Evolutionary conservation across 2,113 vertebrate species (phyloP), one percentile per base, ranked within the genome.

Genomic region (Microtus richardsoni): DNA sequence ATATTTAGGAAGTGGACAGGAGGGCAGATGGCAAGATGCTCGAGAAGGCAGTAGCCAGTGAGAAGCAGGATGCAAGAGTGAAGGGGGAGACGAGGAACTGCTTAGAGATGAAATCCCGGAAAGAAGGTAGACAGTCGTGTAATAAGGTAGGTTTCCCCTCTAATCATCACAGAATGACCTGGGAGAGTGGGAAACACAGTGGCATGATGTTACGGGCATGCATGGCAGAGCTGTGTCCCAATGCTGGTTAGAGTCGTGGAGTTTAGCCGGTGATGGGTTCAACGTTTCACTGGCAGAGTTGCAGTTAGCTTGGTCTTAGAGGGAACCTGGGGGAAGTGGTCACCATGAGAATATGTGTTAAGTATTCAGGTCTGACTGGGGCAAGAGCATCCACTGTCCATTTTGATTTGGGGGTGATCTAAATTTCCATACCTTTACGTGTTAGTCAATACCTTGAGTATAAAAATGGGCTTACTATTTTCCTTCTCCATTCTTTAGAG

Each of bases 361-460:
- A 24, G 47, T 80, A 52, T 75, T 52, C 62, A 88, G 85, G 28
- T 11, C 52, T 89, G 70, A 41, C 36, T 77, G 66, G 47, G 73
- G 88, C 60, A 87, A 21, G 58, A 58, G 4, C 14, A 0, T 58
- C 58, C 6, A 33, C 33, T 3, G 10, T 49, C 52, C 60, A 73
- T 68, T 88, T 33, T 70, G 33, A 52, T 92, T 52, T 44, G 68
- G 77, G 74, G 26, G 2, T 6, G 41, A 96, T 79, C 30, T 83
- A 60, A 89, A 92, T 95, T 91, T 93, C 74, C n/a, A 79, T 47
- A 89, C 47, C 90, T 94, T 41, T 84, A 75, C 70, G 68, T 88
- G 66, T 83, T 89, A 60, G 82, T 24, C 10, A 66, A 52, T 70
- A 64, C 54, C 80, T 79, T 92, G 47, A 87, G 30, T 44, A 89